phyloP scores from a whole-genome alignment of 2,113 vertebrate genomes.

The Notechis scutatus region DNA sequence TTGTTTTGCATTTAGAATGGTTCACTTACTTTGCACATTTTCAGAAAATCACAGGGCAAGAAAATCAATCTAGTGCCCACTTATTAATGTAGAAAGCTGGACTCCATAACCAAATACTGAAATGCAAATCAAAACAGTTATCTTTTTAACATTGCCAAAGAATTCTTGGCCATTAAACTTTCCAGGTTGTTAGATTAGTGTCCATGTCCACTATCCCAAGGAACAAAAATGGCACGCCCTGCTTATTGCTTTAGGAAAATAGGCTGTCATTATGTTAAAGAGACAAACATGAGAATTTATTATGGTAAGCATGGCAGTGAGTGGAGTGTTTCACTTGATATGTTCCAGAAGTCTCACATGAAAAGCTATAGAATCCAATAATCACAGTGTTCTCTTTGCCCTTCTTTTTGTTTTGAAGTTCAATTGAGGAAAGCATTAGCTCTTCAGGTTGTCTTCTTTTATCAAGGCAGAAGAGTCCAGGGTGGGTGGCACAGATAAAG shows the following conservation, averaged over 20 bases:
- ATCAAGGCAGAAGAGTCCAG: neutral
- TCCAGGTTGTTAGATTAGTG: neutral
- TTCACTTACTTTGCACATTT: neutral
- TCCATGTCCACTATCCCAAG: neutral
- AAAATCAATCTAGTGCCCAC: neutral
- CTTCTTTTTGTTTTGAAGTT: conserved; percentile 6
- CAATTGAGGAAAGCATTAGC: conserved; percentile 20
- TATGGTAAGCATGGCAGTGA: neutral
- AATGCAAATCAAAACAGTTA: neutral
- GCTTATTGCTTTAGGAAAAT: neutral
- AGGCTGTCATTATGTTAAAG: neutral
- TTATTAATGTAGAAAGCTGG: neutral
- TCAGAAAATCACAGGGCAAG: neutral
- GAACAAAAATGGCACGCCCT: neutral
- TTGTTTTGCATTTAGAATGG: neutral
- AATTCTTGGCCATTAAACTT: neutral
- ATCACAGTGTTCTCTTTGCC: neutral
- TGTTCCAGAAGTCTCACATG: neutral
- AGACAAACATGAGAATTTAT: neutral
- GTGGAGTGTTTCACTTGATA: neutral
- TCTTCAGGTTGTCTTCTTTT: conserved; percentile 4
- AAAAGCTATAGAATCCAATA: neutral
- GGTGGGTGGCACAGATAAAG: neutral
- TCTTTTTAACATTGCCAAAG: neutral
- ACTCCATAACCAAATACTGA: neutral